Evolutionary conservation across 1,140 invertebrate genomes (phyloP), one percentile per base, ranked within the genome.

Genomic region (Phortica variegata): DNA sequence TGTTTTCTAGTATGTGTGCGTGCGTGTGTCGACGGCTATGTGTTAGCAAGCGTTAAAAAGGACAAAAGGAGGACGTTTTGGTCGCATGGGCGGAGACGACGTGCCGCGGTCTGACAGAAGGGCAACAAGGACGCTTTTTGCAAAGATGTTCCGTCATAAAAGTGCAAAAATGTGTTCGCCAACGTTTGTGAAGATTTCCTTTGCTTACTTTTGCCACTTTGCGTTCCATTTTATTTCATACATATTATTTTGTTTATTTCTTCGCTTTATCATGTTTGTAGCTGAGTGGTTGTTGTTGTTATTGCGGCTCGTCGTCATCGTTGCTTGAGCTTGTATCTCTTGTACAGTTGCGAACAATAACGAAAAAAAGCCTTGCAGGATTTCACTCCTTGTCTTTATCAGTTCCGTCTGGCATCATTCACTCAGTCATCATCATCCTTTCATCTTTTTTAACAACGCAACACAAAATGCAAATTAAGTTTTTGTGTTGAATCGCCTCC

Each of bases 111-210:
- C 5, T 26, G n/a, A 15, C 6, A 9, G 13, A 37, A 49, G 51
- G 32, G 29, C 43, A 41, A 54, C 50, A 38, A 38, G 54, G 62
- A 57, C 49, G 54, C 39, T 49, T 47, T 47, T 46, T 47, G 66
- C 63, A 68, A 66, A 68, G 63, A 60, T 68, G 63, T 63, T 68
- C 57, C 65, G 65, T 65, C 63, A 69, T 69, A 68, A 68, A 69
- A 69, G 63, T 69, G 63, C 63, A 68, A 69, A 68, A 68, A 69
- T 68, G 63, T 69, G 63, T 68, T 60, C n/a, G n/a, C n/a, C n/a
- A n/a, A n/a, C n/a, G n/a, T n/a, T n/a, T n/a, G n/a, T n/a, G n/a
- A n/a, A n/a, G n/a, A n/a, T n/a, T n/a, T n/a, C n/a, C n/a, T n/a
- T n/a, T n/a, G n/a, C n/a, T n/a, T n/a, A n/a, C n/a, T n/a, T n/a